A percentile compares a stretch with the other conserved stretches of the same genome.
These are phyloP conservation scores for Rutilus rutilus DNA, from an alignment of 2,113 vertebrate species.

Conservation along the genomic window DNA sequence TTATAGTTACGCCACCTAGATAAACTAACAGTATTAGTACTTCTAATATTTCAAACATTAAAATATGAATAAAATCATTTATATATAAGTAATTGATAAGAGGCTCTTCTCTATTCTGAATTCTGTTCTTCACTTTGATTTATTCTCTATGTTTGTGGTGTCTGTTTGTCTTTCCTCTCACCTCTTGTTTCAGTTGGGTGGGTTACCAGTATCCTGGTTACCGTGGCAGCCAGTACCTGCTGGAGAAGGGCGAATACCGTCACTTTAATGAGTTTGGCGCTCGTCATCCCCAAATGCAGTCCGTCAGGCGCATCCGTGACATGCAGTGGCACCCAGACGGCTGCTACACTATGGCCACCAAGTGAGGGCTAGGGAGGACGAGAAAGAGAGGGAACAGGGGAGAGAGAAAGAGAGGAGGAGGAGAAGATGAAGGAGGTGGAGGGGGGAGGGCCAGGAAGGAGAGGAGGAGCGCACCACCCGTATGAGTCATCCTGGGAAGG, in stretches of 20 bases:
- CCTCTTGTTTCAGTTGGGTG: constrained; percentile 69
- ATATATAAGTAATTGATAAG: background rate
- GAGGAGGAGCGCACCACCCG: constrained; percentile 52
- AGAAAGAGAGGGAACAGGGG: constrained; percentile 67
- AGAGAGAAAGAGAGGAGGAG: constrained; percentile 54
- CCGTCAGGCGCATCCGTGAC: constrained; percentile 82
- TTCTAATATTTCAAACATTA: background rate
- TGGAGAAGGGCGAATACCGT: constrained; percentile 82
- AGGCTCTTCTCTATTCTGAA: constrained; percentile 16
- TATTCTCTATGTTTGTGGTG: background rate
- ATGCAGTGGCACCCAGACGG: constrained; percentile 84
- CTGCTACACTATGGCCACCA: constrained; percentile 72
- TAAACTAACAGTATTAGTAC: background rate
- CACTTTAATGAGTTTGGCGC: constrained; percentile 84
- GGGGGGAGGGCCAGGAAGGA: constrained; percentile 60
- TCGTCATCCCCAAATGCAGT: constrained; percentile 80
- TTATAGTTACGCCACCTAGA: background rate
- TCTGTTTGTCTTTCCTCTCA: constrained; percentile 2
- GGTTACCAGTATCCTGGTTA: constrained; percentile 82
- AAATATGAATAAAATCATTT: background rate
- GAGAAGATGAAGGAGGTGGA: constrained; percentile 48
- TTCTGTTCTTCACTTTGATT: background rate
- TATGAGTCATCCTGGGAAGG: constrained; percentile 35
- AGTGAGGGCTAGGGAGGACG: constrained; percentile 69
- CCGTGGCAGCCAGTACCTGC: constrained; percentile 84